Evolutionary conservation across 2,797 vertebrate species (phyloP), one percentile per base, ranked within the genome.

Genomic region (Ceyx erithaca): DNA sequence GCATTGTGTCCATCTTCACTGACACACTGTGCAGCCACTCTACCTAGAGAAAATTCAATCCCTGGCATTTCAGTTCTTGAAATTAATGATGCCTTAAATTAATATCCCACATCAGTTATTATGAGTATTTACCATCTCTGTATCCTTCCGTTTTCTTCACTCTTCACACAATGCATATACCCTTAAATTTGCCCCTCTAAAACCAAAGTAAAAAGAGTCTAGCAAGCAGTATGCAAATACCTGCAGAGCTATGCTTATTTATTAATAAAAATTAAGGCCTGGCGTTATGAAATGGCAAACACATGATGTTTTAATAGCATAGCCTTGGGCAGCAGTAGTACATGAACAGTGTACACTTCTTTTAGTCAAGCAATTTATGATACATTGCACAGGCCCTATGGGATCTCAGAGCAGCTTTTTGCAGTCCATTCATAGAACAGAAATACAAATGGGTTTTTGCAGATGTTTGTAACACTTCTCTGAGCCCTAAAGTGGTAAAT

Each of bases 191-290:
- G 31, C 22, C 43, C 20, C 17, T 64, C 37, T 31, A 64, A 92
- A 80, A 40, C 15, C 25, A 3, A 46, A 72, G 31, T 4, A 14
- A 81, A 30, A 43, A 55, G 5, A 41, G 4, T 14, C 57, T 43
- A 14, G 45, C 35, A 41, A 58, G 46, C 61, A 69, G 30, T 5
- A 66, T 48, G 37, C 40, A 89, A 73, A 52, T 45, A 85, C 26
- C 48, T 67, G 22, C 58, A 73, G 3, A 73, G 46, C 40, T 63
- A 5, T 75, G 28, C 17, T 93, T 76, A 93, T 90, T 95, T 95
- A 85, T 90, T 92, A 95, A 85, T 69, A 85, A 82, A 89, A 95
- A 93, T 93, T 80, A 96, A 68, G n/a, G 64, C 40, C 68, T 40
- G 18, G 59, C 51, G 77, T 46, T 51, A 52, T 63, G 89, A 90